Conservation (phyloP, 2,888 invertebrate genomes). For the Scotopteryx bipunctaria region DNA sequence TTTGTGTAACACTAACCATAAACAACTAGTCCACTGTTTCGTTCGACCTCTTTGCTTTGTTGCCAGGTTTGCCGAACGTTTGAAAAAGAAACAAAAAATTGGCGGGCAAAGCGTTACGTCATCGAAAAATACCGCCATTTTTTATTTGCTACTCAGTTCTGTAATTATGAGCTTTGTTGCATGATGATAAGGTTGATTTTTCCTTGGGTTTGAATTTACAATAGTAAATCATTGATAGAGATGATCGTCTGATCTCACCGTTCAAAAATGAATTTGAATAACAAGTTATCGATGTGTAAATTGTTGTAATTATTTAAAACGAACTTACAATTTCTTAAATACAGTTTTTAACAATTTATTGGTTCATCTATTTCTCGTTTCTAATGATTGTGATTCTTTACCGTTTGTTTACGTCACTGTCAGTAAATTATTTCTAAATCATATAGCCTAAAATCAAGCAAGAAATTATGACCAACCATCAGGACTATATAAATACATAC, state of each 20-base stretch:
- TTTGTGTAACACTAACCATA: conserved; percentile 34
- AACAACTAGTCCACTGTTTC: conserved; percentile 25
- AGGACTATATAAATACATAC: no score
- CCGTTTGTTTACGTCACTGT: no score
- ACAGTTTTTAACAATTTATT: background rate
- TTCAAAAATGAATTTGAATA: conserved; percentile 17
- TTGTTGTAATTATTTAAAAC: conserved; percentile 3
- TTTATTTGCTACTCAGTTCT: background rate
- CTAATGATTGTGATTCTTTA: no score
- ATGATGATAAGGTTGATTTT: background rate
- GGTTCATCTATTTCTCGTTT: background rate
- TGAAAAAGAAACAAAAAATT: conserved; percentile 24
- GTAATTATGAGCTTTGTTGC: background rate
- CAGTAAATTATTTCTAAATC: no score
- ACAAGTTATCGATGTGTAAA: conserved; percentile 8
- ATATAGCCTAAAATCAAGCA: no score
- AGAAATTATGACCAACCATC: no score
- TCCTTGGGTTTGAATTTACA: background rate
- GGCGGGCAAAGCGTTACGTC: conserved; percentile 26
- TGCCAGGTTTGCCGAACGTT: conserved; percentile 24
- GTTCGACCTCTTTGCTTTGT: conserved; percentile 26
- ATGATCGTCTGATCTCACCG: conserved; percentile 17
- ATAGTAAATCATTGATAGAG: background rate
- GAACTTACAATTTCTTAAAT: background rate
- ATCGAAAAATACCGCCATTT: conserved; percentile 8